Evolutionary conservation across 1,140 invertebrate genomes (phyloP).

Genomic region (Rhyzopertha dominica): DNA sequence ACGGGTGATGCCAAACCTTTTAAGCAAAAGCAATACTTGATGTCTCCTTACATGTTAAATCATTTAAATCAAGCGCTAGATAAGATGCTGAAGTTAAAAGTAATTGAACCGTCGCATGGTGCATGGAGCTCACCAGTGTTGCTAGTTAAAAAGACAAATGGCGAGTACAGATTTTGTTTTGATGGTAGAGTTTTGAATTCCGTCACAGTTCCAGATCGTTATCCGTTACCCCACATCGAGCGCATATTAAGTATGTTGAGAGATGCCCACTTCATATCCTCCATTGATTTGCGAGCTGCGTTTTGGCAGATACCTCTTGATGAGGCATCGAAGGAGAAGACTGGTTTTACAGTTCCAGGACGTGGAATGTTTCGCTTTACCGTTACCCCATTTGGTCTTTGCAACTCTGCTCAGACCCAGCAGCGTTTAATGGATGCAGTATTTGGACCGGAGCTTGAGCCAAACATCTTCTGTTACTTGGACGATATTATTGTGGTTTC

Average conservation of each 20-base stretch:
- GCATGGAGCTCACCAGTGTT: constrained; percentile 18
- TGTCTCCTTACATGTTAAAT: constrained; percentile 11
- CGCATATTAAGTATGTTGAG: constrained; percentile 30
- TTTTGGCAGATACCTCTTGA: constrained; percentile 35
- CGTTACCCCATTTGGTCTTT: constrained; percentile 42
- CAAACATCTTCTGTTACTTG: constrained; percentile 30
- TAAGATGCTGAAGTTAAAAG: no score
- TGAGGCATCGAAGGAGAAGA: constrained; percentile 22
- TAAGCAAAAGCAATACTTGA: constrained; percentile 8
- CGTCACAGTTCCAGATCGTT: constrained; percentile 37
- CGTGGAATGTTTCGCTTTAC: constrained; percentile 16
- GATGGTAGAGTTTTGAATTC: constrained; percentile 42
- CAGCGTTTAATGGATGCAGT: constrained; percentile 38
- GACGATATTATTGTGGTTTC: constrained; percentile 39
- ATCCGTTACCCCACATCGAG: constrained; percentile 31
- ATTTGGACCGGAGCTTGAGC: constrained; percentile 30
- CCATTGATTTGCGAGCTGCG: constrained; percentile 30
- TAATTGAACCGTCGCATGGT: no score
- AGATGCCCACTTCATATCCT: constrained; percentile 27
- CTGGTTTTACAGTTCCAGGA: constrained; percentile 40
- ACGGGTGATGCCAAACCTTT: constrained; percentile 3
- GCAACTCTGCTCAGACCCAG: constrained; percentile 38
- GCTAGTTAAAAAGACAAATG: constrained; percentile 22
- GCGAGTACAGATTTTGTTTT: constrained; percentile 36
- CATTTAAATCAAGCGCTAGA: no score